Percentiles rank a stretch among this genome's conserved stretches.
Conservation (phyloP, 2,113 vertebrate genomes). For the Cepphus grylle region DNA sequence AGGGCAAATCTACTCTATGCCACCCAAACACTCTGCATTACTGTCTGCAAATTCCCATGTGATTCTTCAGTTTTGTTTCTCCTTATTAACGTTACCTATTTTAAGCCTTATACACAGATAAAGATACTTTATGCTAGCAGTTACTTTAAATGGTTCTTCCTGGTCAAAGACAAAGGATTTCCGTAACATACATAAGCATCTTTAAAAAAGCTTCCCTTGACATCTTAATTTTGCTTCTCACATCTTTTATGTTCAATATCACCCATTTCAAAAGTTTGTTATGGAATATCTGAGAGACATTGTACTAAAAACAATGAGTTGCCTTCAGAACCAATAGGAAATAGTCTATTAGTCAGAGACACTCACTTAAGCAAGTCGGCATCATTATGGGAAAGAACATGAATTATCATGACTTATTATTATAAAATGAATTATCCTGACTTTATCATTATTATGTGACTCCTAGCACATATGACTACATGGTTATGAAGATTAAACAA, state of each 20-base stretch:
- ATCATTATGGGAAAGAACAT: neutral
- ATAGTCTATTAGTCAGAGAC: neutral
- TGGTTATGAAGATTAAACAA: neutral
- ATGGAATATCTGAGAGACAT: neutral
- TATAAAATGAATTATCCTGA: neutral
- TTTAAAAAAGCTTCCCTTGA: neutral
- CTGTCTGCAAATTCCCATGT: neutral
- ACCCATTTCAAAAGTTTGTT: neutral
- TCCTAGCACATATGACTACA: neutral
- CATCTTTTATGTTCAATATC: neutral
- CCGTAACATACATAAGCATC: neutral
- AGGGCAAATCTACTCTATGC: neutral
- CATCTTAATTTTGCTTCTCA: neutral
- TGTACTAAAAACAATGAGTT: neutral
- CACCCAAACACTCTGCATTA: neutral
- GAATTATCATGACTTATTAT: neutral
- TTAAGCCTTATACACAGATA: neutral
- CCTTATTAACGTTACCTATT: neutral
- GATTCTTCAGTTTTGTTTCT: neutral
- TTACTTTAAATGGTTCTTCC: neutral
- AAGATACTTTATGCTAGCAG: neutral
- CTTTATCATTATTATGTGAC: neutral
- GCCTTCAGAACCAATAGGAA: neutral
- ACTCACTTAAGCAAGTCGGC: neutral
- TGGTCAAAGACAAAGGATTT: neutral